These are phyloP conservation scores for Brachypterus glaber DNA, from an alignment of 2,888 invertebrate species.

Conservation along the genomic window DNA sequence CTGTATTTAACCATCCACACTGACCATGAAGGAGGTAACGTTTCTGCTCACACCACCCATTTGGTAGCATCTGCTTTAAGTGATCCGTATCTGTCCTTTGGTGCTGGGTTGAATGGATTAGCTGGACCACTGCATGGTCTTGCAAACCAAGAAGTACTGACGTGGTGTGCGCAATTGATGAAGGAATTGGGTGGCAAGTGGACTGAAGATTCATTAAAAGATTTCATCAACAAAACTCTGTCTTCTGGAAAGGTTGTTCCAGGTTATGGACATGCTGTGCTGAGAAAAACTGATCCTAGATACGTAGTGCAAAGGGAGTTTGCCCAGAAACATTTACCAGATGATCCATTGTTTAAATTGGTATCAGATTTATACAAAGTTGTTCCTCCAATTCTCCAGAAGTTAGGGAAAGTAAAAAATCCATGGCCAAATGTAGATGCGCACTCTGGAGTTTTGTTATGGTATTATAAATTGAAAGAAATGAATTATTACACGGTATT, in stretches of 20 bases:
- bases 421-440: conserved; percentile 98
- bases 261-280: conserved; percentile 90
- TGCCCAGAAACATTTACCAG: conserved; percentile 81
- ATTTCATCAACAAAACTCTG: conserved; percentile 93
- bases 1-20: conserved; percentile 89
- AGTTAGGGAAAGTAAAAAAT: conserved; percentile 92
- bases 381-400: conserved; percentile 80
- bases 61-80: conserved; percentile 87
- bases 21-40: conserved; percentile 94
- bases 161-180: conserved; percentile 88
- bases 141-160: conserved; percentile 83
- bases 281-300: conserved; percentile 84
- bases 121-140: conserved; percentile 92
- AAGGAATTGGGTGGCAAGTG: conserved; percentile 74
- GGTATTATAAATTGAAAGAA: conserved; percentile 83
- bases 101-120: conserved; percentile 84
- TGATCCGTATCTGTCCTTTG: conserved; percentile 85
- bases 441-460: conserved; percentile 83
- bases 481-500: conserved; percentile 89
- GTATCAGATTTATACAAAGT: conserved; percentile 75
- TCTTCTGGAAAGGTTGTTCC: conserved; percentile 94
- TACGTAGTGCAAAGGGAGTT: conserved; percentile 91
- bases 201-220: conserved; percentile 81
- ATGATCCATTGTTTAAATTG: conserved; percentile 76
- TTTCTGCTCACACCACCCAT: conserved; percentile 88